Evolutionary conservation across 2,113 vertebrate species (phyloP).

Genomic region (Spea multiplicata): DNA sequence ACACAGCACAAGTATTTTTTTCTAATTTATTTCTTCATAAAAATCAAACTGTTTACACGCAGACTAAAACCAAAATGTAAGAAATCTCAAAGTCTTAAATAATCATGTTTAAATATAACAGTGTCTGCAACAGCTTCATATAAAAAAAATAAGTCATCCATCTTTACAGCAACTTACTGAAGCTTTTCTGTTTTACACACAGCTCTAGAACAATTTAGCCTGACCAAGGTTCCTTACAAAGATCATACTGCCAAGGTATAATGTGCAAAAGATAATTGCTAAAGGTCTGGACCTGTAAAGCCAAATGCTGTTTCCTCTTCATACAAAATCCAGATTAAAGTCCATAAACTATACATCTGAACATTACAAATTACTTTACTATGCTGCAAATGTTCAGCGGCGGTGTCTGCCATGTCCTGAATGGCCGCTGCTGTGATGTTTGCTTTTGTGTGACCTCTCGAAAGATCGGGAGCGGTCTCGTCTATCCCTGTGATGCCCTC

Average conservation of each 20-base stretch:
- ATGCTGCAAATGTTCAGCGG: slow-evolving; percentile 66
- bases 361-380: background rate
- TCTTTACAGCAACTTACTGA: slow-evolving; percentile 36
- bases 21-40: slow-evolving; percentile 85
- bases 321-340: slow-evolving; percentile 65
- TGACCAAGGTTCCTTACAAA: slow-evolving; percentile 56
- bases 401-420: slow-evolving; percentile 90
- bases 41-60: slow-evolving; percentile 91
- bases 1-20: slow-evolving; percentile 37
- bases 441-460: slow-evolving; percentile 90
- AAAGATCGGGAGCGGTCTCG: slow-evolving; percentile 90
- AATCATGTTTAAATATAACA: slow-evolving; percentile 80
- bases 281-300: slow-evolving; percentile 60
- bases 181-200: slow-evolving; percentile 52
- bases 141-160: slow-evolving; percentile 71
- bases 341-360: slow-evolving; percentile 52
- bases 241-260: slow-evolving; percentile 72
- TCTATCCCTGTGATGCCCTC: slow-evolving; percentile 84
- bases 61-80: slow-evolving; percentile 97
- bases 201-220: slow-evolving; percentile 68
- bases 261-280: slow-evolving; percentile 75
- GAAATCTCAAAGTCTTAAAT: slow-evolving; percentile 84
- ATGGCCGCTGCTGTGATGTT: slow-evolving; percentile 84
- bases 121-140: slow-evolving; percentile 82
- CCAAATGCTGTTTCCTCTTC: slow-evolving; percentile 39